Conservation (phyloP, 2,113 vertebrate genomes). For the Charina bottae region DNA sequence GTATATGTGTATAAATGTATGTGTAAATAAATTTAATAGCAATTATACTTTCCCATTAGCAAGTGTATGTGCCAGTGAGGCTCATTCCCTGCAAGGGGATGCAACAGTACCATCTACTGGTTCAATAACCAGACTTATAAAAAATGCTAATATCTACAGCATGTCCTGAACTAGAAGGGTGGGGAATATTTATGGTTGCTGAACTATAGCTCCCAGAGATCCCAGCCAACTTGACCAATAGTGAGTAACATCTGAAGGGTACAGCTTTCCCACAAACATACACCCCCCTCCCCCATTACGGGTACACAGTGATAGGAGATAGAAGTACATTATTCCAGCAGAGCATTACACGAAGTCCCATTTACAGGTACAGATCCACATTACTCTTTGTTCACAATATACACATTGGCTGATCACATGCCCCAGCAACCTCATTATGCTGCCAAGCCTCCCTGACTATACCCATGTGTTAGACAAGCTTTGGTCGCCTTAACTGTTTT, state of each 20-base stretch:
- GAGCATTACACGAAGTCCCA: neutral
- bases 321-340: neutral
- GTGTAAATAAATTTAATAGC: neutral
- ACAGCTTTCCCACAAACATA: neutral
- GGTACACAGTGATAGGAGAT: neutral
- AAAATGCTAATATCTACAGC: neutral
- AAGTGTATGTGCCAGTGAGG: neutral
- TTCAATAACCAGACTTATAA: neutral
- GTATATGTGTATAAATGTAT: neutral
- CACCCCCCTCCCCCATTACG: neutral
- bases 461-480: neutral
- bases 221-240: neutral
- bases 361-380: neutral
- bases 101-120: conserved; percentile 27
- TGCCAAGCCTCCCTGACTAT: neutral
- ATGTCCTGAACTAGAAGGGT: neutral
- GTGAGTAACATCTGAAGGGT: neutral
- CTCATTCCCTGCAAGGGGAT: neutral
- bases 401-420: neutral
- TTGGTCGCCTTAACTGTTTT: neutral
- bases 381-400: neutral
- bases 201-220: neutral
- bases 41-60: neutral
- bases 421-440: neutral
- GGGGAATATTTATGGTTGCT: neutral